phyloP scores from a whole-genome alignment of 2,113 vertebrate genomes.

The Hydropotes inermis region DNA sequence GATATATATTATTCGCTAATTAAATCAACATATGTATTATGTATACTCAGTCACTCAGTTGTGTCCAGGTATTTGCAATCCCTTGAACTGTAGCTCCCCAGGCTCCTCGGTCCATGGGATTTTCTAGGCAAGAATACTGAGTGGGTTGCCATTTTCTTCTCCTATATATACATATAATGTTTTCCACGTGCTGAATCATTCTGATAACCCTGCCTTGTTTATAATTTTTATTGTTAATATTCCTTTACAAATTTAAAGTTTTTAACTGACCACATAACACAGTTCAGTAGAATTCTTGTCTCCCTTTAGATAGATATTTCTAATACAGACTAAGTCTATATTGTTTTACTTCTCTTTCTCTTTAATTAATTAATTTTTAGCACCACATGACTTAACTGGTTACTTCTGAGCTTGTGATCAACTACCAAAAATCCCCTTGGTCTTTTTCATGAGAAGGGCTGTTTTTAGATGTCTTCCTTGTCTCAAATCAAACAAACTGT shows the following conservation, averaged over 20 bases:
- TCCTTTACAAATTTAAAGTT: neutral
- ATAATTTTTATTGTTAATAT: neutral
- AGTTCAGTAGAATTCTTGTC: neutral
- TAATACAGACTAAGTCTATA: neutral
- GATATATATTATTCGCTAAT: neutral
- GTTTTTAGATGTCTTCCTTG: neutral
- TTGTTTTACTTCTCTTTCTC: neutral
- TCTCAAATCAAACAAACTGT: neutral
- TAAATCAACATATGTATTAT: neutral
- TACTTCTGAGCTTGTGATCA: neutral
- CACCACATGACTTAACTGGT: neutral
- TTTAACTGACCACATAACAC: neutral
- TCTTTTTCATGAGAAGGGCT: neutral
- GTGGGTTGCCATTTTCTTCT: neutral
- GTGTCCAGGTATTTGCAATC: neutral
- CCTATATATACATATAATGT: too few relatives aligned
- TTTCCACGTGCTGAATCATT: neutral
- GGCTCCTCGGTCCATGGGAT: neutral
- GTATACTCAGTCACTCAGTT: neutral
- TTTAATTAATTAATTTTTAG: constrained; percentile 14
- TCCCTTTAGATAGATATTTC: neutral
- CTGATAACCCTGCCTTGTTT: neutral
- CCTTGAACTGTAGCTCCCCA: neutral
- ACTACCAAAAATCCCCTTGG: neutral
- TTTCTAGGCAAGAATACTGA: neutral